Evolutionary conservation across 2,888 invertebrate genomes (phyloP), one percentile per base, ranked within the genome.

Genomic region (Chrysomela aeneicollis): DNA sequence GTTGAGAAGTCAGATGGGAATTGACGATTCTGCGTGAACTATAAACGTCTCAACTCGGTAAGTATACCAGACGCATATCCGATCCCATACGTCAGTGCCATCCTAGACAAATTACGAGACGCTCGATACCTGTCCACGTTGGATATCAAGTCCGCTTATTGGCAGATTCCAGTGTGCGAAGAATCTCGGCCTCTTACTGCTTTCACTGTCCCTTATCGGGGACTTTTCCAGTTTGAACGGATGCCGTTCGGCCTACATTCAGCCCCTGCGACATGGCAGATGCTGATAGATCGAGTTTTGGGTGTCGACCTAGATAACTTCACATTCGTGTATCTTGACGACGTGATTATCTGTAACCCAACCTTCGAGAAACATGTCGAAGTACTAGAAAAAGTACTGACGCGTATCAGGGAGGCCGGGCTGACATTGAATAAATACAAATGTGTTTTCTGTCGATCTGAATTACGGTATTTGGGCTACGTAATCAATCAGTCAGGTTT

Each of bases 1-100:
- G 78, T 79, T 0, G 65, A 63, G 21, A 83, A 81, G 67, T 74
- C 75, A 52, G 76, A 77, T 63, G 59, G 64, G 2, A 66, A 63
- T 0, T 63, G 64, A 35, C 50, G 77, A 10, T 71, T 79, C 26
- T 73, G 72, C 9, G 66, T 75, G 0, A 72, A 77, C 49, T 75
- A 64, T 63, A 64, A 69, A 9, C 51, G 59, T 19, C 53, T 74
- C n/a, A 76, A 77, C 51, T 60, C 52, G 1, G 63, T 73, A 0
- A 75, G 67, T 6, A 66, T 61, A 5, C 37, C 42, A 5, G 71
- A 74, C 52, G 37, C 62, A 0, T 67, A 67, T 32, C 64, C 59
- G 0, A 22, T 62, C 12, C 64, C 64, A 0, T 64, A 51, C 22
- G 58, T 67, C 1, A 49, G 42, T 37, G 47, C 30, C 9, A 67